Percentiles rank a stretch among this genome's conserved stretches.
phyloP scores from a whole-genome alignment of 2,888 invertebrate species.

The Diadegma fenestrale region DNA sequence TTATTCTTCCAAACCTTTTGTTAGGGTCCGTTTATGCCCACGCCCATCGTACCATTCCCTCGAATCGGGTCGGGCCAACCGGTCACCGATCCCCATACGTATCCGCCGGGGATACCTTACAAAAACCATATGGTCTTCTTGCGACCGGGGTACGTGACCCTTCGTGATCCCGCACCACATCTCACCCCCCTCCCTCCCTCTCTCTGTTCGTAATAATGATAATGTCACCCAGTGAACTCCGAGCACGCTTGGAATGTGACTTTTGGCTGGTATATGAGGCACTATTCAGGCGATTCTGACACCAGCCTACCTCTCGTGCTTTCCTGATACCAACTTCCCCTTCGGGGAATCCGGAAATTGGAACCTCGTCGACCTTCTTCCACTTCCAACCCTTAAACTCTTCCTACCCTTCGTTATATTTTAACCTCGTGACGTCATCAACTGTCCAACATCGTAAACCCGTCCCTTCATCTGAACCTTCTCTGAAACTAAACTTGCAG shows the following conservation, averaged over 20 bases:
- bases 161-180: constrained; percentile 17
- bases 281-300: constrained; percentile 55
- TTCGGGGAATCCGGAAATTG: constrained; percentile 69
- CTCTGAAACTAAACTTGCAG: constrained; percentile 6
- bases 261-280: constrained; percentile 60
- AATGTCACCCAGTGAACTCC: constrained; percentile 62
- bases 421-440: constrained; percentile 35
- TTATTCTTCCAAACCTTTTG: constrained; percentile 39
- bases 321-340: constrained; percentile 79
- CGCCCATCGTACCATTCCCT: constrained; percentile 31
- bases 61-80: constrained; percentile 49
- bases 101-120: constrained; percentile 69
- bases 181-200: constrained; percentile 35
- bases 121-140: constrained; percentile 72
- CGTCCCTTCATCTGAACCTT: not conserved
- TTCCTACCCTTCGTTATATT: constrained; percentile 17
- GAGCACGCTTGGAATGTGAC: constrained; percentile 64
- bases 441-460: constrained; percentile 20
- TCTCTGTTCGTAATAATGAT: constrained; percentile 61
- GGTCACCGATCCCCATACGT: constrained; percentile 55
- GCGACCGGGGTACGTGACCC: constrained; percentile 70
- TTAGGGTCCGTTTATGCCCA: constrained; percentile 6
- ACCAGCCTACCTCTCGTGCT: constrained; percentile 76
- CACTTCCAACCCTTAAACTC: constrained; percentile 34
- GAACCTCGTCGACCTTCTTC: constrained; percentile 47